Percentiles rank a stretch among this genome's conserved stretches.
Evolutionary conservation across 2,797 vertebrate species (phyloP).

Genomic region (Cryptoprocta ferox): DNA sequence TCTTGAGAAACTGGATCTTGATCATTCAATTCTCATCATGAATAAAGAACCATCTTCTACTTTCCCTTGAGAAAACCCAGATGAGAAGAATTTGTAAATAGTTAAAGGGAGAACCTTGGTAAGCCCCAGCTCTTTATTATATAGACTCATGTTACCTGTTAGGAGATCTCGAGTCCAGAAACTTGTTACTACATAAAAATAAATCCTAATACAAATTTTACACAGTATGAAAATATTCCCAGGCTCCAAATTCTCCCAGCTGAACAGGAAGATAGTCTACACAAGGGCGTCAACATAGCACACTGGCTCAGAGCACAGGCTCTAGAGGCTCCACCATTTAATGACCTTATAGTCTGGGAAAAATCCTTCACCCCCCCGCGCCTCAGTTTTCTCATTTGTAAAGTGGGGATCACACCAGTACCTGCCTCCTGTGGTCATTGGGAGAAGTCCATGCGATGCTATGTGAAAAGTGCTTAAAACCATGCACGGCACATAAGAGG

Average conservation of each 20-base stretch:
- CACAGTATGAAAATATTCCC: background rate
- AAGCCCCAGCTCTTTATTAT: background rate
- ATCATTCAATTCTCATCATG: conserved; percentile 19
- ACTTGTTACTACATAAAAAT: background rate
- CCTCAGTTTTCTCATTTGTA: background rate
- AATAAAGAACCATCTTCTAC: background rate
- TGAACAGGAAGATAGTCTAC: background rate
- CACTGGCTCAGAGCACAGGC: background rate
- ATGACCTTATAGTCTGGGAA: background rate
- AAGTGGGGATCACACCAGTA: background rate
- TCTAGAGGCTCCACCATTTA: background rate
- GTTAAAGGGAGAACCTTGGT: background rate
- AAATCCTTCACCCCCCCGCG: background rate
- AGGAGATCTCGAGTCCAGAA: background rate
- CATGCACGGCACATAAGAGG: background rate
- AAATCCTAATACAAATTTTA: background rate
- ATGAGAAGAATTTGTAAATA: background rate
- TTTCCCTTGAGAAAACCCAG: background rate
- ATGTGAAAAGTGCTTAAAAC: background rate
- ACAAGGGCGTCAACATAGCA: background rate
- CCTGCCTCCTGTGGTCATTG: background rate
- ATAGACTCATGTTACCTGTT: background rate
- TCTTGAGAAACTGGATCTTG: background rate
- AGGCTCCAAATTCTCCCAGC: background rate
- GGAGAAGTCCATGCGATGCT: background rate